Evolutionary conservation across 2,888 invertebrate genomes (phyloP), one percentile per base, ranked within the genome.

Genomic region (Chironomus tentans): DNA sequence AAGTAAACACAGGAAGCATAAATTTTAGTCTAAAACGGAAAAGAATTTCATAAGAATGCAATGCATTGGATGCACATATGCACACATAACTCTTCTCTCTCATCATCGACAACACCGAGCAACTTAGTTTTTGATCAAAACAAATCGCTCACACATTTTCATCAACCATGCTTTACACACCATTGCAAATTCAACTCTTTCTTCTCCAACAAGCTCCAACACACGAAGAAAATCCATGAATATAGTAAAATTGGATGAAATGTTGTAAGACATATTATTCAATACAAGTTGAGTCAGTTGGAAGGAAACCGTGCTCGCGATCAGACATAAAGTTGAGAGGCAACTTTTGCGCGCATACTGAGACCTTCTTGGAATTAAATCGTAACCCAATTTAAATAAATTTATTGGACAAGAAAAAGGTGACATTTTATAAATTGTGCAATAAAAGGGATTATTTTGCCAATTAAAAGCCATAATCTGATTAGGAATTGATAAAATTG

Each of bases 371-470:
- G 38, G 38, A 38, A 61, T 50, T 21, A 18, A 18, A 21, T 68
- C 21, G 62, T 72, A 68, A 68, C 73, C 73, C 65, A 74, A 65
- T 72, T 72, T 61, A 15, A 72, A 56, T 61, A 72, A n/a, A n/a
- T 65, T 18, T 13, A 24, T 22, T 65, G 68, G 74, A 38, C 21
- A 38, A 72, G 5, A 38, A 38, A 38, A 21, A 72, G 72, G 47
- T 74, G 74, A 74, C 74, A 61, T 74, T 74, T 68, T 13, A 68
- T 7, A 15, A 38, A 5, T 72, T 72, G 72, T 72, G 72, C 72
- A 72, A 62, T 72, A 22, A 13, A 22, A 3, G 15, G n/a, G 28
- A 12, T 28, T 68, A 15, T 15, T 68, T 7, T 47, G 15, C 13
- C 10, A 61, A 13, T 62, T 38, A 18, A 62, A 18, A 56, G 56